Evolutionary conservation across 1,140 invertebrate species (phyloP).

Genomic region (Choristoneura fumiferana): DNA sequence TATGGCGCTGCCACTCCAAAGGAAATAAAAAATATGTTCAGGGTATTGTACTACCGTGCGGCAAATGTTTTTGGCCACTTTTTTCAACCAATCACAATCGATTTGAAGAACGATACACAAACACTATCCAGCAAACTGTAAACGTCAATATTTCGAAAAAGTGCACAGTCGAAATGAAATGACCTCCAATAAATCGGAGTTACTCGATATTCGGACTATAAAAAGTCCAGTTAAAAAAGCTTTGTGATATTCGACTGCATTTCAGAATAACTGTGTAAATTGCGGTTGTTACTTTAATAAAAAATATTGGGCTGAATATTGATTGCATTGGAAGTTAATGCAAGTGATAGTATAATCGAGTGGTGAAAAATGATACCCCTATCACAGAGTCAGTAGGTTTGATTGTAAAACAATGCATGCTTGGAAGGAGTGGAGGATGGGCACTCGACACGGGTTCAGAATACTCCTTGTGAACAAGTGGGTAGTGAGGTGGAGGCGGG

Average conservation of each 20-base stretch:
- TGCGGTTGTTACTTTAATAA: too few relatives aligned
- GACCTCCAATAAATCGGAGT: neutral
- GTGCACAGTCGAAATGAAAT: neutral
- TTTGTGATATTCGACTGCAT: constrained; percentile 11
- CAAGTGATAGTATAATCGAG: too few relatives aligned
- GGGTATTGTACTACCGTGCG: too few relatives aligned
- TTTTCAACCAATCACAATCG: too few relatives aligned
- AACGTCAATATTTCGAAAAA: neutral
- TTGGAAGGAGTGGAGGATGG: constrained; percentile 27
- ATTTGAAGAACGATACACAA: constrained; percentile 22
- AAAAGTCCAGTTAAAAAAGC: constrained; percentile 5
- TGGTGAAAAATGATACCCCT: too few relatives aligned
- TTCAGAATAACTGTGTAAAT: neutral
- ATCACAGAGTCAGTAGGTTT: constrained; percentile 20
- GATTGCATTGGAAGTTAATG: too few relatives aligned
- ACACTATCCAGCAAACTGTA: neutral
- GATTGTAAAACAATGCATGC: constrained; percentile 35
- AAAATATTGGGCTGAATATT: too few relatives aligned
- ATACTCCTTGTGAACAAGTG: constrained; percentile 18
- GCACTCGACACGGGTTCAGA: constrained; percentile 21
- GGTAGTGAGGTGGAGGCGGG: constrained; percentile 13
- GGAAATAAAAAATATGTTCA: too few relatives aligned
- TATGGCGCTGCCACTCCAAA: too few relatives aligned
- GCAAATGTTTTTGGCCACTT: too few relatives aligned
- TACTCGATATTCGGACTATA: neutral